Evolutionary conservation across 1,140 invertebrate genomes (phyloP), one percentile per base, ranked within the genome.

Genomic region (Monochamus saltuarius): DNA sequence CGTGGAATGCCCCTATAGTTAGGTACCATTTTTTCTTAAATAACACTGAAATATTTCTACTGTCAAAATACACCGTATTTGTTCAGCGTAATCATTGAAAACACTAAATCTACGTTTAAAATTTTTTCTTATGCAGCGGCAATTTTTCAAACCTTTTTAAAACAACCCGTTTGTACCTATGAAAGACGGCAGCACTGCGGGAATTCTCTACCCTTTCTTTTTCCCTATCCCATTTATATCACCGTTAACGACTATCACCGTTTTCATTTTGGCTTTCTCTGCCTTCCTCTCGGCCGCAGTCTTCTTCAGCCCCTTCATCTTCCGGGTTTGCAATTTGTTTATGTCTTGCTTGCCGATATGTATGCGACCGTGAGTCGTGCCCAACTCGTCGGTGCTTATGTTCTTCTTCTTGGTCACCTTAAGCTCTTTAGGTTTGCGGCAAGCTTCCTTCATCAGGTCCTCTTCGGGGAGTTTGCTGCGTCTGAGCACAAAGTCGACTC

Each of bases 291-390:
- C 89, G 50, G 85, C 81, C 4, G 84, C 71, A 0, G 87, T 85
- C 73, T 90, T 93, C 66, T 87, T 89, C 11, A 98, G 79, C 43
- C 91, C 95, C 79, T 97, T 97, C 85, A 98, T 90, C 77, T 97
- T 97, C 56, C 94, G 85, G 11, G 92, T 95, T 77, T 97, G 94
- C 63, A 99, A 81, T 65, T 85, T 89, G 17, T 84, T 80, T 11
- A 97, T 84, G 72, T 96, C 88, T 73, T 98, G 96, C 75, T 87
- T 87, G 50, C 91, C 89, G 82, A 99, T 85, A 77, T 99, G 97
- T 56, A 99, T 87, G 55, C 93, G 86, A 50, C 95, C 97, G 70
- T 94, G 82, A 69, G 89, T 94, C 7, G 89, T 89, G 58, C 96
- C 95, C 75, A 99, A 88, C 8, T 80, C 83, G 82, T 98, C 92